Conservation (phyloP, 2,797 vertebrate genomes). For the Hydrophis major region DNA sequence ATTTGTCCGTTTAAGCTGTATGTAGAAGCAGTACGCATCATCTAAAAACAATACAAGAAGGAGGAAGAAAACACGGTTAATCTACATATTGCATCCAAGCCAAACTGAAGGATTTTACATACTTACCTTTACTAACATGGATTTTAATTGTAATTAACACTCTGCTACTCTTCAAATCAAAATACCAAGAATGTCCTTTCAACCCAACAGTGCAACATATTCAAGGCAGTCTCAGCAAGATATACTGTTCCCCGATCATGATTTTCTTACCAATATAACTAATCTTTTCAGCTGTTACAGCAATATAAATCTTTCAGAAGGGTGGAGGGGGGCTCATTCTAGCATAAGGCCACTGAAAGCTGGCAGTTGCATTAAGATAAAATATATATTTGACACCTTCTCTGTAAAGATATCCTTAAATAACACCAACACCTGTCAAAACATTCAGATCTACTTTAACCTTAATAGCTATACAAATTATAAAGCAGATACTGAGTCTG, state of each 20-base stretch:
- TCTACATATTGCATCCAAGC: background rate
- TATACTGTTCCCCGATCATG: slow-evolving; percentile 2
- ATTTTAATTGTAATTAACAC: background rate
- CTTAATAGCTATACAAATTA: background rate
- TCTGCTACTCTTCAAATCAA: background rate
- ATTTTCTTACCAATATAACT: background rate
- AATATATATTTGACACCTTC: background rate
- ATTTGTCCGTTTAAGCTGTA: slow-evolving; percentile 77
- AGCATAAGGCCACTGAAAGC: background rate
- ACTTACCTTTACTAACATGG: background rate
- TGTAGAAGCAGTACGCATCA: slow-evolving; percentile 79
- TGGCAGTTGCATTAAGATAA: background rate
- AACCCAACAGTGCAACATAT: background rate
- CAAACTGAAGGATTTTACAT: background rate
- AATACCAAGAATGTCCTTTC: background rate
- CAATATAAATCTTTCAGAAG: background rate
- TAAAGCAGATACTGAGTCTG: background rate
- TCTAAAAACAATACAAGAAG: slow-evolving; percentile 71
- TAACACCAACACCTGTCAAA: background rate
- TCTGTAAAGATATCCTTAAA: background rate
- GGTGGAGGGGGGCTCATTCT: background rate
- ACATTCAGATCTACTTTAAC: background rate
- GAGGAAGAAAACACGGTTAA: slow-evolving; percentile 51
- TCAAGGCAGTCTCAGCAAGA: background rate
- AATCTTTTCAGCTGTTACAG: slow-evolving; percentile 1